These are phyloP conservation scores for Philopotamus ludificatus DNA, from an alignment of 1,140 invertebrate species.

Conservation along the genomic window DNA sequence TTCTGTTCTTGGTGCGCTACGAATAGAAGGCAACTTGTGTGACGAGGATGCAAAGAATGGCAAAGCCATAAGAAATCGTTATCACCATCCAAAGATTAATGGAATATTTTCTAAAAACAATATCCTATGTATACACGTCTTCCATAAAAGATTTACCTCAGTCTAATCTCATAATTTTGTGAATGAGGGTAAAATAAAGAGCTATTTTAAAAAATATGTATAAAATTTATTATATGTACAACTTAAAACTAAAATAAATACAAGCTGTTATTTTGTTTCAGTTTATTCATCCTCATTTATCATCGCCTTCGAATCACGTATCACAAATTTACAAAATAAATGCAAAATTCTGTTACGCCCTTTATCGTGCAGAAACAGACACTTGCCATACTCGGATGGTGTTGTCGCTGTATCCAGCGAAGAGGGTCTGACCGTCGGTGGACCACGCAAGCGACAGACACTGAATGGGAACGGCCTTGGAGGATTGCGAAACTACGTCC, in stretches of 20 bases:
- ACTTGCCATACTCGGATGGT: slow-evolving; percentile 99
- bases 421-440: slow-evolving; percentile 97
- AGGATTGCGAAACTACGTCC: slow-evolving; percentile 79
- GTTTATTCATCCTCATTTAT: slow-evolving; percentile 6
- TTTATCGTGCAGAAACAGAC: slow-evolving; percentile 72
- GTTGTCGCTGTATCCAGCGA: slow-evolving; percentile 99
- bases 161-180: neutral
- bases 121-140: neutral
- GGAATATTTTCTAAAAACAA: neutral
- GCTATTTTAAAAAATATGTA: neutral
- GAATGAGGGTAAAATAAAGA: neutral
- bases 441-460: slow-evolving; percentile 99
- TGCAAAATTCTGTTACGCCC: too few species aligned
- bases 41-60: too few species aligned
- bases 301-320: slow-evolving; percentile 2
- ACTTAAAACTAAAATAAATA: slow-evolving; percentile 18
- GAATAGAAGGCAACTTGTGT: too few species aligned
- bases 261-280: slow-evolving; percentile 1
- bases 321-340: neutral
- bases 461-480: slow-evolving; percentile 88
- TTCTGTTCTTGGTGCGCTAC: too few species aligned
- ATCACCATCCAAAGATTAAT: too few species aligned
- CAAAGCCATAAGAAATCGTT: too few species aligned
- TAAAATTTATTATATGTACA: slow-evolving; percentile 17
- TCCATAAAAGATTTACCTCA: neutral